phyloP scores from a whole-genome alignment of 1,140 invertebrate genomes.

The Holcopasites calliopsidis region DNA sequence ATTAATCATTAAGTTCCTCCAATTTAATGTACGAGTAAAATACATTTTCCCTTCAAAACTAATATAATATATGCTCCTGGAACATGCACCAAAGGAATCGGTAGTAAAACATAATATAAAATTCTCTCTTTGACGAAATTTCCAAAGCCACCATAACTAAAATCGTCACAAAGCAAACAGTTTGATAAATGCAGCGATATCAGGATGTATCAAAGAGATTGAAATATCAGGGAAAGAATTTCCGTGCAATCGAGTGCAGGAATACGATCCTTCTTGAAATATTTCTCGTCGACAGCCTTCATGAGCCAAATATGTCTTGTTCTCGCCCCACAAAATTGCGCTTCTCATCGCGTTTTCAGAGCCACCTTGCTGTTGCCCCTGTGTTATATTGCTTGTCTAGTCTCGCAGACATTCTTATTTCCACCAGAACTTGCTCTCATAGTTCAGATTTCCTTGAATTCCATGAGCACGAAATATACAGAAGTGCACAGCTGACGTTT shows the following conservation, averaged over 20 bases:
- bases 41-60: too few species aligned
- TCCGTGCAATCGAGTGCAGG: not conserved
- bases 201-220: not conserved
- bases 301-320: not conserved
- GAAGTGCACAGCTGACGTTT: too few species aligned
- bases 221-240: conserved; percentile 22
- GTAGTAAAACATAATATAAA: too few species aligned
- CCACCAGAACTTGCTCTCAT: not conserved
- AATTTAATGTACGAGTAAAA: too few species aligned
- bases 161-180: not conserved
- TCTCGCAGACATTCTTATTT: conserved; percentile 3
- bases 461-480: too few species aligned
- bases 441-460: not conserved
- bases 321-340: conserved; percentile 16
- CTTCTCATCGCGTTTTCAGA: conserved; percentile 2
- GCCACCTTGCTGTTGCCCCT: not conserved
- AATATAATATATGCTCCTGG: too few species aligned
- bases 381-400: conserved; percentile 31
- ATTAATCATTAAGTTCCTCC: too few species aligned
- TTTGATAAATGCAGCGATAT: not conserved
- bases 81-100: too few species aligned
- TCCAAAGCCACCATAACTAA: too few species aligned
- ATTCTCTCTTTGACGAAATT: too few species aligned
- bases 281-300: conserved; percentile 3
- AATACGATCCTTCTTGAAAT: conserved; percentile 11